phyloP scores from a whole-genome alignment of 2,113 vertebrate genomes.

The Platycercus adscitus region DNA sequence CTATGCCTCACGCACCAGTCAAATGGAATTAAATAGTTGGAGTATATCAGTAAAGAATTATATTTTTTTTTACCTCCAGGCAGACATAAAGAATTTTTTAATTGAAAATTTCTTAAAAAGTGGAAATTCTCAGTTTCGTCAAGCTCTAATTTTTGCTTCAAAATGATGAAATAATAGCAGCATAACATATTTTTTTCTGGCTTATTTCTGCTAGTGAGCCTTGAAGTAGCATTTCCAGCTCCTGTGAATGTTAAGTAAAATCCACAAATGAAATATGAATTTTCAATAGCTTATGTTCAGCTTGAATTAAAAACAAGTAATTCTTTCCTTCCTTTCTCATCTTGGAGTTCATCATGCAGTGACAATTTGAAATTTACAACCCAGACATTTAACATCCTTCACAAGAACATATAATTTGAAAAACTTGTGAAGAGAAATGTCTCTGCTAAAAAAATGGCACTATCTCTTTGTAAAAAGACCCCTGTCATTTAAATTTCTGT shows the following conservation, averaged over 20 bases:
- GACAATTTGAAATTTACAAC: constrained; percentile 71
- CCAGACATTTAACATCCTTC: constrained; percentile 72
- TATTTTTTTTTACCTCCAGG: neutral
- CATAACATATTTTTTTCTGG: neutral
- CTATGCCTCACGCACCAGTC: neutral
- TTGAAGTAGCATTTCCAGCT: neutral
- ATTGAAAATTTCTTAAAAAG: neutral
- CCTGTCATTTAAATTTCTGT: constrained; percentile 72
- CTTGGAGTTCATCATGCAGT: constrained; percentile 65
- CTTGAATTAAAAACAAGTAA: constrained; percentile 59
- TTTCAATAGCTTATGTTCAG: constrained; percentile 59
- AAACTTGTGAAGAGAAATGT: constrained; percentile 74
- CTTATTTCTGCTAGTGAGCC: neutral
- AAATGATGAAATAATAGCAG: neutral
- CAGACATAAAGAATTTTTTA: neutral
- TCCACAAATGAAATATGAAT: constrained; percentile 55
- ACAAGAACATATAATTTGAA: constrained; percentile 78
- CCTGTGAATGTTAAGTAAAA: constrained; percentile 50
- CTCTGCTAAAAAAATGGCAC: constrained; percentile 63
- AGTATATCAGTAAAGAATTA: neutral
- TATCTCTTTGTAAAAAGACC: constrained; percentile 68
- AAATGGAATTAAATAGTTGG: neutral
- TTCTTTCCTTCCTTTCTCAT: constrained; percentile 42
- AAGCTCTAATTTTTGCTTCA: constrained; percentile 1
- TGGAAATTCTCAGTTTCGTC: neutral